phyloP scores from a whole-genome alignment of 2,888 invertebrate species.

The Acleris sparsana region DNA sequence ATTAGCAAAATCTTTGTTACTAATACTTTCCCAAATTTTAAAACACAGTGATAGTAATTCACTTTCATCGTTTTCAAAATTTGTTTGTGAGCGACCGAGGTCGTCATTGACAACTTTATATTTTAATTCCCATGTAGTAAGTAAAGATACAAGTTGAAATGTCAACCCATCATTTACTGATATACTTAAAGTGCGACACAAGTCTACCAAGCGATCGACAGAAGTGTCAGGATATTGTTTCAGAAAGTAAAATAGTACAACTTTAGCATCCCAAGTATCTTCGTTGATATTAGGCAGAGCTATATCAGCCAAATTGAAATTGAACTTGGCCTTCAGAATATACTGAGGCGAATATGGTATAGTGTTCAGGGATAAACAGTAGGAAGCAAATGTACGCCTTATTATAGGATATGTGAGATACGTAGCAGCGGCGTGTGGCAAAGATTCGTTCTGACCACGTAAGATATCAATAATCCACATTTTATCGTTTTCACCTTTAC shows the following conservation, averaged over 20 bases:
- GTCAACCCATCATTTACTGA: conserved; percentile 70
- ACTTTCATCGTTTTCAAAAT: conserved; percentile 59
- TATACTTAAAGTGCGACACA: conserved; percentile 69
- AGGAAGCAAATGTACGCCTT: conserved; percentile 59
- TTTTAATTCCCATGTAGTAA: conserved; percentile 72
- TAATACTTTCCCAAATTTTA: conserved; percentile 71
- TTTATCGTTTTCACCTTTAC: conserved; percentile 53
- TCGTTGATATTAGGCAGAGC: conserved; percentile 71
- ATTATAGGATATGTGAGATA: conserved; percentile 62
- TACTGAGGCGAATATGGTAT: conserved; percentile 69
- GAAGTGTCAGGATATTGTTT: conserved; percentile 63
- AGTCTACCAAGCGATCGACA: conserved; percentile 61
- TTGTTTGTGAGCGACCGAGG: conserved; percentile 59
- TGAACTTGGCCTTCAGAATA: conserved; percentile 70
- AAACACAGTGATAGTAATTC: conserved; percentile 61
- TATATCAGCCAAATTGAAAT: conserved; percentile 71
- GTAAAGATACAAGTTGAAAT: conserved; percentile 67
- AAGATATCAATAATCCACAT: conserved; percentile 61
- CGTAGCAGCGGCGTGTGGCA: conserved; percentile 55
- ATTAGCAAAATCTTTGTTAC: conserved; percentile 65
- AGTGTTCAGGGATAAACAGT: conserved; percentile 57
- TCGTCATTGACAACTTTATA: conserved; percentile 65
- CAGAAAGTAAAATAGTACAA: conserved; percentile 72
- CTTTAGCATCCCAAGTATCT: conserved; percentile 78
- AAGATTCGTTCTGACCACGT: conserved; percentile 63